These are phyloP conservation scores for Mareca penelope DNA, from an alignment of 2,797 vertebrate species.

Conservation along the genomic window DNA sequence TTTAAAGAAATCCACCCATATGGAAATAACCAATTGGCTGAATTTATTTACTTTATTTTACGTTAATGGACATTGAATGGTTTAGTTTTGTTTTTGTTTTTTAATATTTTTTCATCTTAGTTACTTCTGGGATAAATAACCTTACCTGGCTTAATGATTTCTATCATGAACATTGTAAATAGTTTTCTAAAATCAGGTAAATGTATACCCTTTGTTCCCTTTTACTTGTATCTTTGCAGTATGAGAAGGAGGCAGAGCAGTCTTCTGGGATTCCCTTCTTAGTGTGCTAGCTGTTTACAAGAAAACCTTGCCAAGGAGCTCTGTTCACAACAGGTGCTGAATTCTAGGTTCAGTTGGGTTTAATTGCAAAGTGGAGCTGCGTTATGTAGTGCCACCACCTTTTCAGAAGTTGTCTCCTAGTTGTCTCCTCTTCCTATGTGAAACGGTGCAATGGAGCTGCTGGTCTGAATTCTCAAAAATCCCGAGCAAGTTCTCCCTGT, in stretches of 20 bases:
- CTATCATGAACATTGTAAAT: slow-evolving; percentile 20
- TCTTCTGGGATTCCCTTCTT: slow-evolving; percentile 23
- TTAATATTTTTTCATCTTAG: neutral
- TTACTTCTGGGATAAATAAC: neutral
- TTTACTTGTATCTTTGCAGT: neutral
- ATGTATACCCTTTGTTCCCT: neutral
- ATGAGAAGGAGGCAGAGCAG: neutral
- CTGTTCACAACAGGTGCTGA: slow-evolving; percentile 37
- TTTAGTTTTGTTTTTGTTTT: neutral
- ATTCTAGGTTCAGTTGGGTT: slow-evolving; percentile 1
- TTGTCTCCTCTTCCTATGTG: neutral
- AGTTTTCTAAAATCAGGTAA: slow-evolving; percentile 39
- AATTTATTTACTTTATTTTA: slow-evolving; percentile 75
- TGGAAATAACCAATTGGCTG: slow-evolving; percentile 78
- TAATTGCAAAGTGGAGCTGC: neutral
- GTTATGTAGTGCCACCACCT: neutral
- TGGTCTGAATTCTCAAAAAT: neutral
- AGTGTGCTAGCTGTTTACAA: neutral
- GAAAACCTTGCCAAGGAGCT: neutral
- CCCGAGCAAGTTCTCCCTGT: neutral
- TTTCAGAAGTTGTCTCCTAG: neutral
- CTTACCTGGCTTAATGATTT: slow-evolving; percentile 53
- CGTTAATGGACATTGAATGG: slow-evolving; percentile 45
- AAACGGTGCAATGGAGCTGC: neutral
- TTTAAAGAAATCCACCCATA: slow-evolving; percentile 79